phyloP scores from a whole-genome alignment of 2,888 invertebrate species.

The Amphipyra berbera region DNA sequence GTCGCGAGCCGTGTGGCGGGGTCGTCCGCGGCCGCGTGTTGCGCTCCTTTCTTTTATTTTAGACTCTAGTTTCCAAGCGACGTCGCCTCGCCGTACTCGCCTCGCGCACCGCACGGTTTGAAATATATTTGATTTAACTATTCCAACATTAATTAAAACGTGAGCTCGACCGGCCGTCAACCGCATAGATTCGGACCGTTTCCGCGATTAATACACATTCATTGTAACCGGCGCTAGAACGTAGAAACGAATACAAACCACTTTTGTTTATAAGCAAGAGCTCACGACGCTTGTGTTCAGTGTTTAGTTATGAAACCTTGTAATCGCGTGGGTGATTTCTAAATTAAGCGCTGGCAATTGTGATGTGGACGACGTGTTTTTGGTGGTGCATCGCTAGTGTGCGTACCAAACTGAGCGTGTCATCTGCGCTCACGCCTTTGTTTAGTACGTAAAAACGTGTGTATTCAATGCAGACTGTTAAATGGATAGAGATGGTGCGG shows the following conservation, averaged over 20 bases:
- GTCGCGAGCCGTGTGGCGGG: slow-evolving; percentile 65
- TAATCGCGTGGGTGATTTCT: slow-evolving; percentile 82
- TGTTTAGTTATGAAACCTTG: slow-evolving; percentile 80
- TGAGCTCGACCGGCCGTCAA: slow-evolving; percentile 55
- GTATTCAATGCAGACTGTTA: slow-evolving; percentile 83
- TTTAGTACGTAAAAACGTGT: slow-evolving; percentile 63
- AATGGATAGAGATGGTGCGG: slow-evolving; percentile 87
- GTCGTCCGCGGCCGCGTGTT: slow-evolving; percentile 64
- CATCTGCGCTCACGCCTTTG: slow-evolving; percentile 44
- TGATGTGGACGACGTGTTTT: slow-evolving; percentile 74
- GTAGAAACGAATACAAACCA: slow-evolving; percentile 66
- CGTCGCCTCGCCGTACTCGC: slow-evolving; percentile 73
- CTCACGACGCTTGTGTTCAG: slow-evolving; percentile 70
- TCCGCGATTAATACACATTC: slow-evolving; percentile 69
- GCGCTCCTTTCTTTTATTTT: slow-evolving; percentile 77
- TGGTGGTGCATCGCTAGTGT: slow-evolving; percentile 66
- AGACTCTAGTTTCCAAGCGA: slow-evolving; percentile 74
- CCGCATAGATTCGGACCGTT: slow-evolving; percentile 60
- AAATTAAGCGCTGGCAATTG: slow-evolving; percentile 78
- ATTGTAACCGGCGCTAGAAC: slow-evolving; percentile 67
- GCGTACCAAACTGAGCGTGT: slow-evolving; percentile 54
- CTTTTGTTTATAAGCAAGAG: slow-evolving; percentile 82
- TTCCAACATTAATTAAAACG: slow-evolving; percentile 49
- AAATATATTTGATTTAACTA: slow-evolving; percentile 54
- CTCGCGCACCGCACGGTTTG: slow-evolving; percentile 57